These are phyloP conservation scores for Eulemur rubriventer DNA, from an alignment of 2,797 vertebrate species.

Conservation along the genomic window DNA sequence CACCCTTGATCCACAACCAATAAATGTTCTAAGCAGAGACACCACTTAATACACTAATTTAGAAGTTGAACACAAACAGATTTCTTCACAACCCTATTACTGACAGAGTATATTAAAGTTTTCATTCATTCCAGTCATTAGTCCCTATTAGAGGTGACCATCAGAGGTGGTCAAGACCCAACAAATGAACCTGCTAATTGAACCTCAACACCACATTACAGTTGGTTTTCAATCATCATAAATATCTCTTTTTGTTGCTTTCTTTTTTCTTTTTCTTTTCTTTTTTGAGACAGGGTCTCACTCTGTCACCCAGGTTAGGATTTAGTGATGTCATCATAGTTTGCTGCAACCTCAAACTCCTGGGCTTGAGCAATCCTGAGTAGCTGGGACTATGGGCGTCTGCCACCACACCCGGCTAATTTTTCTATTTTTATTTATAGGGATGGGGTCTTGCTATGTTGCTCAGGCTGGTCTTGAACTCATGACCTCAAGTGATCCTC, in stretches of 20 bases:
- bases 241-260: neutral
- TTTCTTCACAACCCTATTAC: neutral
- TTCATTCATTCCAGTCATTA: too few relatives aligned
- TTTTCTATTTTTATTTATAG: neutral
- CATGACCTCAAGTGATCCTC: neutral
- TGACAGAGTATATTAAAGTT: neutral
- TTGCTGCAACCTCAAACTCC: neutral
- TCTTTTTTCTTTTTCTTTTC: too few relatives aligned
- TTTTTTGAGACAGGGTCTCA: neutral
- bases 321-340: neutral
- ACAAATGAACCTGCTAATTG: conserved; percentile 36
- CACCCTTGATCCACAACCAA: neutral
- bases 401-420: neutral
- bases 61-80: neutral
- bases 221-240: conserved; percentile 17
- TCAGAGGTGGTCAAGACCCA: conserved; percentile 18
- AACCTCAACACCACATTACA: neutral
- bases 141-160: conserved; percentile 3
- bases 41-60: neutral
- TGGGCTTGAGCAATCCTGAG: neutral
- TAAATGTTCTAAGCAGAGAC: neutral
- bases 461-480: neutral
- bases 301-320: neutral
- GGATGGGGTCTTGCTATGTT: neutral
- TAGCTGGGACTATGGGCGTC: neutral